Evolutionary conservation across 2,113 vertebrate genomes (phyloP), one percentile per base, ranked within the genome.

Genomic region (Macrotis lagotis): DNA sequence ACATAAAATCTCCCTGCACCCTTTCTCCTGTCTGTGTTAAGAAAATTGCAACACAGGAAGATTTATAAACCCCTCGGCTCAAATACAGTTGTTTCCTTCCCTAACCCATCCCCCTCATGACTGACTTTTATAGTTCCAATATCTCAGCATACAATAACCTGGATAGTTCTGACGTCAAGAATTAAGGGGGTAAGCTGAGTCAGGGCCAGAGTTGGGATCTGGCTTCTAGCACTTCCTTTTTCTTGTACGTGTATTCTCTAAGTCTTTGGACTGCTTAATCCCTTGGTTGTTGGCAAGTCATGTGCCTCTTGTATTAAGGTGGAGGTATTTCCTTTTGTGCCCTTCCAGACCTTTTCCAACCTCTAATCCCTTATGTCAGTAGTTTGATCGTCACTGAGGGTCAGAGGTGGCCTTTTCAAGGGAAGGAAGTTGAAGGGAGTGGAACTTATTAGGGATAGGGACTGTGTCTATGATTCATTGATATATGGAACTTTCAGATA

Each of bases 41-140:
- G 47, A 96, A 94, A 94, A 95, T 47, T 92, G 83, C 52, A 28
- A 26, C 12, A 3, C 91, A 94, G 93, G 92, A 95, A 97, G n/a
- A 88, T 9, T 50, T 53, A 0, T 0, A 44, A 92, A 50, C 51
- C 94, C 94, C 50, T 94, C 92, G 47, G 50, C 22, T 19, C 59
- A 52, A 25, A 90, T 31, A 12, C 37, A 83, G 52, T 0, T 44
- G 25, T 50, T 83, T 95, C 95, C 94, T 93, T 95, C 74, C 90
- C 92, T 51, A 26, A 51, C 51, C 37, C 89, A 51, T 37, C 90
- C 96, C 11, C 1, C 6, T 19, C 89, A 88, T 55, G 92, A 55
- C 66, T 91, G 90, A 93, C 74, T 19, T 24, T 3, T 44, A 50
- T 51, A 92, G 14, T 50, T 83, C 51, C 50, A 91, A 88, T 48